Percentiles rank a stretch among this genome's conserved stretches.
These are phyloP conservation scores for Takifugu ocellatus DNA, from an alignment of 2,797 vertebrate genomes.

Conservation along the genomic window DNA sequence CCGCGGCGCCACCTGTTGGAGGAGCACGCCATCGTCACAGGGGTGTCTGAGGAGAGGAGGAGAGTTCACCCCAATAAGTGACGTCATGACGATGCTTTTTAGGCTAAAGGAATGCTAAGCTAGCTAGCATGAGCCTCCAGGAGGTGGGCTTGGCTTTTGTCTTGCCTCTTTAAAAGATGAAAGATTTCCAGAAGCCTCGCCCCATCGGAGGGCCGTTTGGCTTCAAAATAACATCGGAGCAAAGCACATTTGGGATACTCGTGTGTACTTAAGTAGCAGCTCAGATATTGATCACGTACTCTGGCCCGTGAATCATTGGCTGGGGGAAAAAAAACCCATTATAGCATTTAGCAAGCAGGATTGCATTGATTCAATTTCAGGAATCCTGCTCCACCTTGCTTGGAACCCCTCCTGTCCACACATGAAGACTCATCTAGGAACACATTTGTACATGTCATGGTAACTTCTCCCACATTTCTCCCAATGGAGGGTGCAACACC, in stretches of 20 bases:
- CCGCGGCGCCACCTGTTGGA: too few species aligned
- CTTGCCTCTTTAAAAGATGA: background rate
- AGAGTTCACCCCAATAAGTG: too few species aligned
- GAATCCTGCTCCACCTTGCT: constrained; percentile 59
- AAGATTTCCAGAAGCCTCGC: constrained; percentile 11
- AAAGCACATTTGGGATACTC: constrained; percentile 41
- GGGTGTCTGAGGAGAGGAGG: too few species aligned
- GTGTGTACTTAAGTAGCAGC: constrained; percentile 74
- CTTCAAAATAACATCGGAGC: constrained; percentile 30
- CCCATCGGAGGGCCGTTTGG: background rate
- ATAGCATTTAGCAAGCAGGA: constrained; percentile 74
- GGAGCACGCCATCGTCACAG: too few species aligned
- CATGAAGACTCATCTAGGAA: too few species aligned
- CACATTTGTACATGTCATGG: too few species aligned
- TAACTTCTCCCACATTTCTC: too few species aligned
- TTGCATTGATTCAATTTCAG: constrained; percentile 71
- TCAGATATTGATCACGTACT: constrained; percentile 76
- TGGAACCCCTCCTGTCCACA: constrained; percentile 30
- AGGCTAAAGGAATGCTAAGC: too few species aligned
- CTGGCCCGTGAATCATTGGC: constrained; percentile 49
- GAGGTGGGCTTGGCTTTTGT: too few species aligned
- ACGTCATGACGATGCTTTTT: too few species aligned
- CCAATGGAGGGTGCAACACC: too few species aligned
- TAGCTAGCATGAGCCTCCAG: too few species aligned
- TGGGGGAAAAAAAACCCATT: constrained; percentile 75